Conservation (phyloP, 2,113 vertebrate species). For the Aegypius monachus region DNA sequence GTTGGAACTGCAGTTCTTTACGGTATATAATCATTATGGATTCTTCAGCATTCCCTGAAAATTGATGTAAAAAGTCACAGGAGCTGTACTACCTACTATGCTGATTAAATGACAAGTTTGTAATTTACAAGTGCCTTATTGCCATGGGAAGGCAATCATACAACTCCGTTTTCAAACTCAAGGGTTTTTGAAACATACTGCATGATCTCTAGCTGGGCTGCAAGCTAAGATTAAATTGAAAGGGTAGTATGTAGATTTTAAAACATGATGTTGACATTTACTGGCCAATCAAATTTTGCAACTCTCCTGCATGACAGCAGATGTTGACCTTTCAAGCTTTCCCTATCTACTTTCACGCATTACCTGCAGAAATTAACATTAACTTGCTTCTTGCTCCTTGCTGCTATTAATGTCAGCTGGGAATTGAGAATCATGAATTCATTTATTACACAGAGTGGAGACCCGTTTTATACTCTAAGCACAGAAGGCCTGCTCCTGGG, state of each 20-base stretch:
- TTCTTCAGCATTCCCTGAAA: constrained; percentile 73
- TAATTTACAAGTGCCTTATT: constrained; percentile 81
- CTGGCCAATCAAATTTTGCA: constrained; percentile 77
- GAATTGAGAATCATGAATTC: constrained; percentile 82
- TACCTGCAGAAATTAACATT: constrained; percentile 85
- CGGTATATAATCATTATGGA: constrained; percentile 76
- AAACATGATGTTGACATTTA: constrained; percentile 81
- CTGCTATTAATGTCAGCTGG: constrained; percentile 78
- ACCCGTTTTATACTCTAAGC: constrained; percentile 73
- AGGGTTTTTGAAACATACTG: constrained; percentile 74
- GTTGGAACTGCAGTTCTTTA: constrained; percentile 70
- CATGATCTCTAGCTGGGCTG: constrained; percentile 72
- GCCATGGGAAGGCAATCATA: constrained; percentile 79
- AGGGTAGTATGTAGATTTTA: constrained; percentile 76
- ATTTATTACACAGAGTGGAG: constrained; percentile 76
- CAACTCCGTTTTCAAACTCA: constrained; percentile 73
- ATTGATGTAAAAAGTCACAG: constrained; percentile 67
- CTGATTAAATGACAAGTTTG: constrained; percentile 82
- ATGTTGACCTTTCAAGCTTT: constrained; percentile 82
- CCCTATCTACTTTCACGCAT: constrained; percentile 72
- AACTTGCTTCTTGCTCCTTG: constrained; percentile 71
- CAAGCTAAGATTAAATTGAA: constrained; percentile 78
- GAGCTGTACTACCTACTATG: constrained; percentile 71
- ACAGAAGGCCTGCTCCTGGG: constrained; percentile 74
- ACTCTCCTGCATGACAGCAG: constrained; percentile 75